These are phyloP conservation scores for Protomyctophum bolini DNA, from an alignment of 2,113 vertebrate species.

Conservation along the genomic window DNA sequence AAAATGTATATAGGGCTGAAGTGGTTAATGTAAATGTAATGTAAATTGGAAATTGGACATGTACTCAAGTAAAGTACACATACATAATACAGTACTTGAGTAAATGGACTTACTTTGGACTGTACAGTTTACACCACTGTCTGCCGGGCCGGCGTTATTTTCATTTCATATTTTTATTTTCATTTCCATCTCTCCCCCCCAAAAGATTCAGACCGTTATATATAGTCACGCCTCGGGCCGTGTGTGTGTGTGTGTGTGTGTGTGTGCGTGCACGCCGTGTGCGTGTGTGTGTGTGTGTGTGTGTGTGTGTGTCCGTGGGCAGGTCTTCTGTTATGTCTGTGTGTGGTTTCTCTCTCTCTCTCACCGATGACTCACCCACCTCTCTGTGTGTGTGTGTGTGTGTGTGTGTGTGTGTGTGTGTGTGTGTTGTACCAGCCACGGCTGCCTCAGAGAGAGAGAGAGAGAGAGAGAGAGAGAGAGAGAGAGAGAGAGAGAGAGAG, in stretches of 20 bases:
- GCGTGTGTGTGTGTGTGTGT: constrained; percentile 15
- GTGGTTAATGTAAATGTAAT: too few relatives aligned
- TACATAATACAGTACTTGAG: too few relatives aligned
- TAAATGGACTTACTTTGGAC: too few relatives aligned
- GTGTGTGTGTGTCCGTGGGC: constrained; percentile 33
- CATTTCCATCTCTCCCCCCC: too few relatives aligned
- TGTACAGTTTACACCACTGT: too few relatives aligned
- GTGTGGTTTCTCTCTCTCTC: constrained; percentile 29
- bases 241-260: constrained; percentile 37
- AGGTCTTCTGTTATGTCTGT: constrained; percentile 62
- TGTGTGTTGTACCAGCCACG: too few relatives aligned
- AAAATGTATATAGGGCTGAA: too few relatives aligned
- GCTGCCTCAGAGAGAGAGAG: not conserved
- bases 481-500: constrained; percentile 5
- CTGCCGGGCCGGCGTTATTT: too few relatives aligned
- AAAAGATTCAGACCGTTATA: not conserved
- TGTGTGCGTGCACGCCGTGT: constrained; percentile 53
- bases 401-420: not conserved
- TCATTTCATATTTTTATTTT: too few relatives aligned
- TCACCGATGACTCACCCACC: constrained; percentile 52
- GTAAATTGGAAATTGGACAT: too few relatives aligned
- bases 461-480: constrained; percentile 25
- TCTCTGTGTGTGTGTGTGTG: not conserved
- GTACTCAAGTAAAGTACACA: too few relatives aligned
- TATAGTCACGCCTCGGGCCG: constrained; percentile 25